Base-by-base conservation (phyloP, 1,140 invertebrate species). In the Papilio helenus region DNA sequence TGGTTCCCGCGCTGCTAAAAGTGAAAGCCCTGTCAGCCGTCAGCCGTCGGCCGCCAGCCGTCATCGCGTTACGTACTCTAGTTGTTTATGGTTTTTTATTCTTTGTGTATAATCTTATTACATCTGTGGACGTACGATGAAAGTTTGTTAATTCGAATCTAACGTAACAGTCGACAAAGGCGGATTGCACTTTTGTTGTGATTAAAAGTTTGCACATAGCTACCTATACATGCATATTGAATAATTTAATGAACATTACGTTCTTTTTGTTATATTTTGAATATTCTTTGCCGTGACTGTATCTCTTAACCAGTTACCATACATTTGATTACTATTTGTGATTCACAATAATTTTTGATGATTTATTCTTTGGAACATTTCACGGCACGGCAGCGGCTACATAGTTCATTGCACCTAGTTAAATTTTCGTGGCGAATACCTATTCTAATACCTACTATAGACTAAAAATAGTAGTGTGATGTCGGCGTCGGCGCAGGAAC, bases 381-480 rank as follows among this genome's bases (percentile, higher is more conserved):
- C 16, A 77, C 76, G 55, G 26, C 14, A 49, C 39, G 39, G 29
- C 26, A 42, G 51, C 55, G 12, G 34, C 55, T 9, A 34, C 55
- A 8, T 29, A 77, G 76, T 65, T 77, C 55, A 77, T 77, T 77
- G 76, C 76, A 77, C 76, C 23, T 26, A 16, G 76, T 3, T 77
- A 77, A 65, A 55, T 18, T 61, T 79, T 72, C 61, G 55, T 71
- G 65, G 73, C 74, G 78, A 82, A 79, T 82, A 79, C n/a, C n/a
- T n/a, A n/a, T n/a, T n/a, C n/a, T n/a, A n/a, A n/a, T n/a, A n/a
- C n/a, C n/a, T n/a, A n/a, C 73, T 76, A 77, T 77, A 79, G 44
- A 77, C 72, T 82, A 82, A 72, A 82, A 82, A 82, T 82, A 82
- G 81, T 39, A 39, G 34, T 65, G 34, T 42, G 76, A 77, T 61